Evolutionary conservation across 2,888 invertebrate genomes (phyloP).

Genomic region (Caenorhabditis virilis): DNA sequence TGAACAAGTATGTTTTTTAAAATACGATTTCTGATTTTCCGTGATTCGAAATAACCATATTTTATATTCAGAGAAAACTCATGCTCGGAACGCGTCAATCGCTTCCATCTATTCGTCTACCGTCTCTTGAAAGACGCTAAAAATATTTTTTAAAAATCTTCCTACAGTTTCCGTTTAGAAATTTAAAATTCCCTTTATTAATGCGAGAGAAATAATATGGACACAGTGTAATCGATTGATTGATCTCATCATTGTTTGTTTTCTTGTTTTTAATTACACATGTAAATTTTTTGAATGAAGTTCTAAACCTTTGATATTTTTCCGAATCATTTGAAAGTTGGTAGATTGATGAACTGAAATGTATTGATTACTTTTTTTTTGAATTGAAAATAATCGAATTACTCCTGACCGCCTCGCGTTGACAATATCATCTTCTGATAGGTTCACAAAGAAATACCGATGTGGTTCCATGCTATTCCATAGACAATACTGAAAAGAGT

Average conservation of each 20-base stretch:
- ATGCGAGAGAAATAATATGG: no score
- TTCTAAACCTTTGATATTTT: no score
- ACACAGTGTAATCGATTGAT: no score
- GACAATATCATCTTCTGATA: neutral
- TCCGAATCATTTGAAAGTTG: no score
- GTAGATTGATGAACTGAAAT: constrained; percentile 4
- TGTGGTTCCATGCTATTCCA: constrained; percentile 8
- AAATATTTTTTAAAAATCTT: no score
- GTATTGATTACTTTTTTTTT: neutral
- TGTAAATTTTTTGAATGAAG: neutral
- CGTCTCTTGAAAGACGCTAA: no score
- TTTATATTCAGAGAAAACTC: constrained; percentile 58
- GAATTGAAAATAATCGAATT: neutral
- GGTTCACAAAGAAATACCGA: constrained; percentile 6
- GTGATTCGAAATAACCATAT: no score
- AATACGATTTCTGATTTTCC: no score
- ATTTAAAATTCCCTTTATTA: no score
- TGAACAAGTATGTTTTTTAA: constrained; percentile 64
- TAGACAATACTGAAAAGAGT: constrained; percentile 17
- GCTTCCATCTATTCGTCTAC: constrained; percentile 36
- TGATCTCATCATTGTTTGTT: neutral
- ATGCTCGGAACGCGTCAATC: constrained; percentile 62
- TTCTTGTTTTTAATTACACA: neutral
- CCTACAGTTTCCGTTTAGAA: no score
- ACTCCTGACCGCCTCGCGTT: neutral